These are phyloP conservation scores for Apostichopus japonicus DNA, from an alignment of 35 echinoderm and acorn worm species.

Conservation along the genomic window DNA sequence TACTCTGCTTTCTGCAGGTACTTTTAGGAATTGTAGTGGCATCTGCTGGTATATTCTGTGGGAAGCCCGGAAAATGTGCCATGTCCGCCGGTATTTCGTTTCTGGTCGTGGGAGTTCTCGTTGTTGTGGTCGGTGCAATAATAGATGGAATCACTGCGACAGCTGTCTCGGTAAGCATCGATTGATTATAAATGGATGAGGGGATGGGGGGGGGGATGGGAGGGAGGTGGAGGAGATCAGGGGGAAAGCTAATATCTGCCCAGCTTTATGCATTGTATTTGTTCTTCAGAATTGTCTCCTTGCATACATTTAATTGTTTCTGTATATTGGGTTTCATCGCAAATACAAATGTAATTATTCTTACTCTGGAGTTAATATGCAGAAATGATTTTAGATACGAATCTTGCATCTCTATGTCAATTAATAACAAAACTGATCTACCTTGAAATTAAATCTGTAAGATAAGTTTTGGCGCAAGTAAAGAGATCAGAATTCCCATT, in stretches of 20 bases:
- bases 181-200: background rate
- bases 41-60: conserved; percentile 18
- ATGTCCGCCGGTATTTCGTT: conserved; percentile 48
- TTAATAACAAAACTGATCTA: too few species aligned
- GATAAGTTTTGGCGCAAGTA: too few species aligned
- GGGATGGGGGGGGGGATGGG: too few species aligned
- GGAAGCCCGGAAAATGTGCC: conserved; percentile 33
- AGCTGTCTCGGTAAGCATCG: conserved; percentile 28
- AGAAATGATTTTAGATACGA: too few species aligned
- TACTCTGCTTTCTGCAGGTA: conserved; percentile 7
- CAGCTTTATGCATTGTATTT: too few species aligned
- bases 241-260: too few species aligned
- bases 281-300: background rate
- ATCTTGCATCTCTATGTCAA: too few species aligned
- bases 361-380: too few species aligned
- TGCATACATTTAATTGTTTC: background rate
- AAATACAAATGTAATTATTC: background rate
- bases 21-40: conserved; percentile 42
- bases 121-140: conserved; percentile 49
- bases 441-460: too few species aligned
- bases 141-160: conserved; percentile 45
- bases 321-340: background rate
- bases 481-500: too few species aligned
- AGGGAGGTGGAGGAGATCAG: too few species aligned
- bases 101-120: conserved; percentile 22